Conservation (phyloP, 2,888 invertebrate genomes). For the Polydrusus cervinus region DNA sequence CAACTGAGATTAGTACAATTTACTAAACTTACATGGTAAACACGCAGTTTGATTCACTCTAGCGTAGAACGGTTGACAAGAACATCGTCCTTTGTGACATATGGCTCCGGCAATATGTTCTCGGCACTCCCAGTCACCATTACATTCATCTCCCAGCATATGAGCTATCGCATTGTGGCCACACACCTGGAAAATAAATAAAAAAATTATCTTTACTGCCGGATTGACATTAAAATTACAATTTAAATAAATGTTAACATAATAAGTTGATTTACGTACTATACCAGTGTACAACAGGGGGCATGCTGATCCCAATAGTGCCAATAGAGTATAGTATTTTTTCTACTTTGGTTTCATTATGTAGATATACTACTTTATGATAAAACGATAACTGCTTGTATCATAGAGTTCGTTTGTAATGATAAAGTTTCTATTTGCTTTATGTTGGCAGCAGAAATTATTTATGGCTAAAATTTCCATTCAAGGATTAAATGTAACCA, state of each 20-base stretch:
- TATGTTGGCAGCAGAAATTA: too few species aligned
- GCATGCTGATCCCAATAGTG: too few species aligned
- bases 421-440: too few species aligned
- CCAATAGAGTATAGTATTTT: too few species aligned
- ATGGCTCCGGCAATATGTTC: constrained; percentile 76
- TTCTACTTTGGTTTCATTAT: too few species aligned
- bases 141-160: constrained; percentile 78
- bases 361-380: too few species aligned
- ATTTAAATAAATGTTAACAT: not conserved
- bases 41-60: constrained; percentile 85
- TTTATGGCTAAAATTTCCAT: too few species aligned
- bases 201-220: not conserved
- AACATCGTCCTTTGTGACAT: constrained; percentile 82
- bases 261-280: too few species aligned
- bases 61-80: constrained; percentile 88
- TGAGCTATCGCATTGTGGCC: constrained; percentile 62
- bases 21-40: constrained; percentile 80
- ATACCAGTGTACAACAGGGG: too few species aligned
- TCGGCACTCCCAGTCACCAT: constrained; percentile 78
- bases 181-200: constrained; percentile 61
- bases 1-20: not conserved
- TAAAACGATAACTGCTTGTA: too few species aligned
- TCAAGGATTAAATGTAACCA: too few species aligned
- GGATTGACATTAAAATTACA: not conserved
- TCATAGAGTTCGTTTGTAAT: too few species aligned